Conservation (phyloP, 2,113 vertebrate species). For the Rhabdomys dilectus region DNA sequence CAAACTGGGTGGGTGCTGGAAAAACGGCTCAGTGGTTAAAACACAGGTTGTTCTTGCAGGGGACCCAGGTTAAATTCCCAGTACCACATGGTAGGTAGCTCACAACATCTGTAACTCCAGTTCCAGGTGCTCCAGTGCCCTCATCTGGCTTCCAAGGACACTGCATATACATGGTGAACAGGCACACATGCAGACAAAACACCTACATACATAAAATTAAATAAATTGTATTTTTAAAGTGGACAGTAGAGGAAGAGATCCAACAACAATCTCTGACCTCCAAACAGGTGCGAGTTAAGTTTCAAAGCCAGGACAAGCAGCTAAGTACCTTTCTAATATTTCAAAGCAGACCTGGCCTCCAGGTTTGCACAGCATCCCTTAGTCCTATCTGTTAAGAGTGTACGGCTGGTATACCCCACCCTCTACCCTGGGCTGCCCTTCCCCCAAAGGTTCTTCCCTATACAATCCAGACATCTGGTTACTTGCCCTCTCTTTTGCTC, state of each 20-base stretch:
- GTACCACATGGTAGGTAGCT: background rate
- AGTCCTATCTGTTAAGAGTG: too few relatives aligned
- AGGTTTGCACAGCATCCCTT: too few relatives aligned
- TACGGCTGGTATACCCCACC: too few relatives aligned
- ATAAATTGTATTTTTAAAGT: background rate
- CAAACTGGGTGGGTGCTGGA: background rate
- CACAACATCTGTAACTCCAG: background rate
- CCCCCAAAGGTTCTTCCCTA: too few relatives aligned
- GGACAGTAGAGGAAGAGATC: background rate
- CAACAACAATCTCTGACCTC: background rate
- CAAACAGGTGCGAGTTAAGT: background rate
- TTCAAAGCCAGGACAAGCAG: too few relatives aligned
- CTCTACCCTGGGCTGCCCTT: too few relatives aligned
- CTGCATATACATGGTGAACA: background rate
- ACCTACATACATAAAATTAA: background rate
- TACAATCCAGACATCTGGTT: too few relatives aligned
- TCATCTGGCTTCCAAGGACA: background rate
- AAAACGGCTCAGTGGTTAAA: background rate
- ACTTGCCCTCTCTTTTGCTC: too few relatives aligned
- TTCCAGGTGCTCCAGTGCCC: background rate
- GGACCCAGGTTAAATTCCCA: background rate
- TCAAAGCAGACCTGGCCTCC: too few relatives aligned
- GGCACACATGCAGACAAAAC: background rate
- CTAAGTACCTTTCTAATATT: too few relatives aligned
- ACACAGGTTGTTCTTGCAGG: background rate